These are phyloP conservation scores for Alloscopus bannaensis DNA, from an alignment of 2,888 invertebrate species.

Conservation along the genomic window DNA sequence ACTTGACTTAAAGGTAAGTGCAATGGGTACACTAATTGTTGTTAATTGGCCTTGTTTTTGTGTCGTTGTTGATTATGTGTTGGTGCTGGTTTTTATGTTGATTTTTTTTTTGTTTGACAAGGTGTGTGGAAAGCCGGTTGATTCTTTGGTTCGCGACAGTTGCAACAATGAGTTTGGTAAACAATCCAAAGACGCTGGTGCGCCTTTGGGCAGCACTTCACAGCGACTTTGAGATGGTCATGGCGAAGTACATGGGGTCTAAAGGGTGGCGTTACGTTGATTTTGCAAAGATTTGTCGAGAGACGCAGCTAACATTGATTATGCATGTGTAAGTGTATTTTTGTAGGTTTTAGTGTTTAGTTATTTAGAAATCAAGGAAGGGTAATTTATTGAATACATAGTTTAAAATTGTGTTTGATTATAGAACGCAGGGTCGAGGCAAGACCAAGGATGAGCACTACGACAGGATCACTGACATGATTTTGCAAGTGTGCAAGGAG, in stretches of 20 bases:
- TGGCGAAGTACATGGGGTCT: slow-evolving; percentile 38
- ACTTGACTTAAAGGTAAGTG: neutral
- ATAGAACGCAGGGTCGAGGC: slow-evolving; percentile 64
- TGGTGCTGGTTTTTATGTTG: neutral
- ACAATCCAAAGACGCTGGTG: slow-evolving; percentile 42
- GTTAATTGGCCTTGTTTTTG: too few species aligned
- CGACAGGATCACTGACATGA: slow-evolving; percentile 40
- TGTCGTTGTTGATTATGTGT: neutral
- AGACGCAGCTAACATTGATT: slow-evolving; percentile 47
- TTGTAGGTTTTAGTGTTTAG: neutral
- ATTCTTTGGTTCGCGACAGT: neutral
- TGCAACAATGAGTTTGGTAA: slow-evolving; percentile 28
- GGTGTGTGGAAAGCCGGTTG: neutral
- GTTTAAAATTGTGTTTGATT: neutral
- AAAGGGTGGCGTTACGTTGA: slow-evolving; percentile 33
- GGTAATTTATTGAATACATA: neutral
- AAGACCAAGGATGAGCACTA: slow-evolving; percentile 65
- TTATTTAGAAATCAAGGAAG: too few species aligned
- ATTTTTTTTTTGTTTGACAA: neutral
- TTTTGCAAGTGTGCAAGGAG: slow-evolving; percentile 52
- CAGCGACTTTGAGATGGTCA: slow-evolving; percentile 58
- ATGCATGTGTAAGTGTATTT: slow-evolving; percentile 60
- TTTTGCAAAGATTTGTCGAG: slow-evolving; percentile 46
- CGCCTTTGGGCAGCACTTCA: slow-evolving; percentile 60
- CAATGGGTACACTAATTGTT: neutral